Evolutionary conservation across 2,888 invertebrate genomes (phyloP).

Genomic region (Oxytorus armatus): DNA sequence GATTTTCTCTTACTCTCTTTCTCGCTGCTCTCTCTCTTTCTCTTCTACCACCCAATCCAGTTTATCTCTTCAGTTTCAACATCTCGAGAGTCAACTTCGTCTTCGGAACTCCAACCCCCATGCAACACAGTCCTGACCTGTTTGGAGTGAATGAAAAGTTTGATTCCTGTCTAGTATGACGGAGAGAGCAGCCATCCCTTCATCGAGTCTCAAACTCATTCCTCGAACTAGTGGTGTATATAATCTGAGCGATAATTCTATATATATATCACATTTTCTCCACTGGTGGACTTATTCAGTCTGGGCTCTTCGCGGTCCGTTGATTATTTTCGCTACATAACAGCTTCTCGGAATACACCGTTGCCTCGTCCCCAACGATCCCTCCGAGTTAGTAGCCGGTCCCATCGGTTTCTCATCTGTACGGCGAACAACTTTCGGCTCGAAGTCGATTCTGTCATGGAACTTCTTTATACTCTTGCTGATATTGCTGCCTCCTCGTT

Average conservation of each 20-base stretch:
- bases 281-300: conserved; percentile 53
- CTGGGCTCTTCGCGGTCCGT: conserved; percentile 72
- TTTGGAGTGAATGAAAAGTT: conserved; percentile 68
- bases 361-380: conserved; percentile 33
- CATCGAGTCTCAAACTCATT: conserved; percentile 31
- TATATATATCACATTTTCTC: conserved; percentile 36
- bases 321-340: conserved; percentile 74
- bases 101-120: conserved; percentile 41
- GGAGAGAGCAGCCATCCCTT: conserved; percentile 24
- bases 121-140: conserved; percentile 30
- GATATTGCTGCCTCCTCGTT: conserved; percentile 35
- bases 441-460: conserved; percentile 42
- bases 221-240: conserved; percentile 19
- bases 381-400: conserved; percentile 46
- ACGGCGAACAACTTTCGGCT: conserved; percentile 44
- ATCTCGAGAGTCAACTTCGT: conserved; percentile 28
- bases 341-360: conserved; percentile 57
- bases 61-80: conserved; percentile 29
- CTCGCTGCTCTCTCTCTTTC: conserved; percentile 1
- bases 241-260: conserved; percentile 44
- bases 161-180: conserved; percentile 65
- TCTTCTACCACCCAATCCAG: conserved; percentile 26
- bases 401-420: conserved; percentile 50
- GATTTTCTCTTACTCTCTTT: conserved; percentile 49
- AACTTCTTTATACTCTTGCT: conserved; percentile 60